A percentile compares a stretch with the other conserved stretches of the same genome.
phyloP scores from a whole-genome alignment of 2,797 vertebrate genomes.

The Clarias pachynema region DNA sequence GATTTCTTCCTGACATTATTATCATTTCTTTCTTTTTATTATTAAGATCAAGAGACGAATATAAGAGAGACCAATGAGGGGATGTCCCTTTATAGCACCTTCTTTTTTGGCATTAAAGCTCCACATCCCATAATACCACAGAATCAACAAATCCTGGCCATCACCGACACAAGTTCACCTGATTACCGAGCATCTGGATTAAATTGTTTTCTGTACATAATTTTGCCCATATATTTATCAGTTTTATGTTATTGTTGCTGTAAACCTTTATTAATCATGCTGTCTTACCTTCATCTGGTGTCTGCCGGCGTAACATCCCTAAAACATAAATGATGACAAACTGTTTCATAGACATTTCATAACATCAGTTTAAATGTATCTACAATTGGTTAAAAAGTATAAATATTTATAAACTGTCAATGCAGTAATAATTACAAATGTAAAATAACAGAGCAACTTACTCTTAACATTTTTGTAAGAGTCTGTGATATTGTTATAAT shows the following conservation, averaged over 20 bases:
- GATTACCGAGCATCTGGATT: background rate
- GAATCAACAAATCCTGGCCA: background rate
- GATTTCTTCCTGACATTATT: background rate
- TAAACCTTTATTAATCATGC: background rate
- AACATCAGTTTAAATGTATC: background rate
- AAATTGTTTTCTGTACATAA: background rate
- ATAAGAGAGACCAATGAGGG: background rate
- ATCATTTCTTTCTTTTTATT: background rate
- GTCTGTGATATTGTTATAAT: conserved; percentile 72
- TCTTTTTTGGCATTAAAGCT: background rate
- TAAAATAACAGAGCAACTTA: conserved; percentile 56
- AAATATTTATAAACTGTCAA: background rate
- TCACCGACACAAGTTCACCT: background rate
- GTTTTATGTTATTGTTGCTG: background rate
- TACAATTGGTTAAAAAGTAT: background rate
- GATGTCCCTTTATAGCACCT: background rate
- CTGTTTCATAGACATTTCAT: background rate
- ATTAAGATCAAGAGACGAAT: background rate
- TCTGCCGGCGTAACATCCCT: background rate
- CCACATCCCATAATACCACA: background rate
- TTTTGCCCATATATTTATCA: background rate
- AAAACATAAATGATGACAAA: background rate
- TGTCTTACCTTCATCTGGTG: background rate
- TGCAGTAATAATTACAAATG: background rate
- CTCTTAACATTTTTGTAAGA: conserved; percentile 87